A percentile compares a stretch with the other conserved stretches of the same genome.
Conservation (phyloP, 2,797 vertebrate species). For the Ambastaia sidthimunki region DNA sequence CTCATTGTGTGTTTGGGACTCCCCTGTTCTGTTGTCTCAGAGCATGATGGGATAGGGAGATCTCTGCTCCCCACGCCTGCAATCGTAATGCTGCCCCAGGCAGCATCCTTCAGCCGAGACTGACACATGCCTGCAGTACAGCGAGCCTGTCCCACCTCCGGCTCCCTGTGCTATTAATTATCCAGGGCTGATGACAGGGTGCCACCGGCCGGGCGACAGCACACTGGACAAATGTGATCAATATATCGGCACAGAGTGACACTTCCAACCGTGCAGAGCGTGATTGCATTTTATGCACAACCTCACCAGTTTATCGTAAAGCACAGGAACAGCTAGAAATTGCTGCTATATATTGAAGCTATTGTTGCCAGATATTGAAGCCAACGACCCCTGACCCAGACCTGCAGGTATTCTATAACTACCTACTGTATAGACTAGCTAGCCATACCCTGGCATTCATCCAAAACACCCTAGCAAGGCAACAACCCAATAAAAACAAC, state of each 20-base stretch:
- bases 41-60: slow-evolving; percentile 47
- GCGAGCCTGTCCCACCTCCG: slow-evolving; percentile 29
- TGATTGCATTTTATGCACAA: slow-evolving; percentile 15
- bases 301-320: slow-evolving; percentile 1
- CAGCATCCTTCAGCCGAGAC: slow-evolving; percentile 23
- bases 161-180: slow-evolving; percentile 57
- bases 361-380: no score
- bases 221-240: slow-evolving; percentile 29
- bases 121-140: slow-evolving; percentile 40
- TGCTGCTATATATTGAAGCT: neutral
- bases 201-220: slow-evolving; percentile 27
- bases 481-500: neutral
- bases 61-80: slow-evolving; percentile 28
- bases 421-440: neutral
- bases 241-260: slow-evolving; percentile 25
- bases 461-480: neutral
- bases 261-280: neutral
- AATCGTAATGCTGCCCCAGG: slow-evolving; percentile 26
- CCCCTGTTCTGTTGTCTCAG: slow-evolving; percentile 44
- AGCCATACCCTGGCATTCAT: neutral
- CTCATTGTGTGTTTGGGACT: slow-evolving; percentile 42
- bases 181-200: slow-evolving; percentile 21
- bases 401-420: no score
- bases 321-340: neutral
- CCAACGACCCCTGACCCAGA: no score